Conservation (phyloP, 2,888 invertebrate genomes). For the Cephus sareptanus region DNA sequence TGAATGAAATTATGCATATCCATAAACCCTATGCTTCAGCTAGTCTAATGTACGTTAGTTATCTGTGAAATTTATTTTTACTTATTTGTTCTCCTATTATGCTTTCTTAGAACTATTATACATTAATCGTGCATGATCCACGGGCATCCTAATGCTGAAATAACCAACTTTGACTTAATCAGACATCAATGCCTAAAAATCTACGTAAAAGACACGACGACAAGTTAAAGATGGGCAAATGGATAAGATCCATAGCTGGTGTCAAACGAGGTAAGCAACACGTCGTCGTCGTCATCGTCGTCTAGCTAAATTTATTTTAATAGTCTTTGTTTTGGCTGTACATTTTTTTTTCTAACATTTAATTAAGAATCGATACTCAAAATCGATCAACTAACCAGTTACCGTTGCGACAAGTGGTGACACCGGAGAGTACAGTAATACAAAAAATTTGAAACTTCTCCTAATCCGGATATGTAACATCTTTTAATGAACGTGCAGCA, state of each 20-base stretch:
- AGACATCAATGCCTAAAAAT: neutral
- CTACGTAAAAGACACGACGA: slow-evolving; percentile 3
- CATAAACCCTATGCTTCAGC: neutral
- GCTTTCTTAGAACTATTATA: neutral
- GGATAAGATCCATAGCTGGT: slow-evolving; percentile 31
- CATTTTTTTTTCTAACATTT: neutral
- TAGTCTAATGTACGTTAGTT: neutral
- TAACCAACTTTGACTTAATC: neutral
- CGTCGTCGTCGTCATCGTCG: slow-evolving; percentile 3
- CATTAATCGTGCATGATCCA: neutral
- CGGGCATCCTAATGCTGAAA: neutral
- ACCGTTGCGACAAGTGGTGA: neutral
- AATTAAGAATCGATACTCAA: neutral
- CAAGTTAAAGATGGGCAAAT: slow-evolving; percentile 31
- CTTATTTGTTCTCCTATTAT: neutral
- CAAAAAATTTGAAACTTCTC: neutral
- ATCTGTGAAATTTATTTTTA: neutral
- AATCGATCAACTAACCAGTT: neutral
- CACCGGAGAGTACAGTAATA: neutral
- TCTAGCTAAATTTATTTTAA: neutral
- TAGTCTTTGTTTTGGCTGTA: neutral
- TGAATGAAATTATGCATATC: neutral
- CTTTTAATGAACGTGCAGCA: slow-evolving; percentile 45
- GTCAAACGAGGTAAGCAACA: slow-evolving; percentile 28
- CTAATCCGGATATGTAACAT: neutral